phyloP scores from a whole-genome alignment of 1,140 invertebrate genomes.

The Drosophila miranda region DNA sequence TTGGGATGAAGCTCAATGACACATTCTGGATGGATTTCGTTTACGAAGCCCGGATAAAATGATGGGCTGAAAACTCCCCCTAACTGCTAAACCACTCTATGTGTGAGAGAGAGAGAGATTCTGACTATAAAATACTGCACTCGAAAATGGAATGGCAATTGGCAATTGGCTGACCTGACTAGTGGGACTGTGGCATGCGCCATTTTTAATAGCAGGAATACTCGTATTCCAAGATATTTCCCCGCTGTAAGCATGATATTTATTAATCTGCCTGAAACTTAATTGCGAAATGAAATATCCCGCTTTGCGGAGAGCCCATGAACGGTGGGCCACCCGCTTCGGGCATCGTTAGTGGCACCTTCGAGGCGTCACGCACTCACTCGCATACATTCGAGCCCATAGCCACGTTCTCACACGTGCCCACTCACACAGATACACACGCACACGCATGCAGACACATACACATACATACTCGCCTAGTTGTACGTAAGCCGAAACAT shows the following conservation, averaged over 20 bases:
- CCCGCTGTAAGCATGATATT: neutral
- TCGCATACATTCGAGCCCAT: constrained; percentile 6
- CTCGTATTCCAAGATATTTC: neutral
- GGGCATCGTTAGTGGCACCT: constrained; percentile 61
- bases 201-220: neutral
- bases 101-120: no score
- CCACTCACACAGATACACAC: constrained; percentile 10
- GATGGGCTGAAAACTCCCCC: no score
- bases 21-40: no score
- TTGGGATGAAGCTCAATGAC: no score
- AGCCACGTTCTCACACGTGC: neutral
- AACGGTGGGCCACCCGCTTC: constrained; percentile 16
- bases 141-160: no score
- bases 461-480: constrained; percentile 24
- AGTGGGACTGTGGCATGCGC: no score
- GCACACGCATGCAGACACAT: neutral
- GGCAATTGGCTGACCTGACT: no score
- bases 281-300: constrained; percentile 19
- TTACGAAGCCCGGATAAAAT: no score
- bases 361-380: constrained; percentile 62
- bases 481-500: constrained; percentile 72
- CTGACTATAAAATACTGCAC: no score
- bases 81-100: no score
- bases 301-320: constrained; percentile 32
- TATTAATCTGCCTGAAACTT: constrained; percentile 10